Percentiles rank a stretch among this genome's conserved stretches.
These are phyloP conservation scores for Acrocephalus kingi DNA, from an alignment of 2,113 vertebrate species.

Conservation along the genomic window DNA sequence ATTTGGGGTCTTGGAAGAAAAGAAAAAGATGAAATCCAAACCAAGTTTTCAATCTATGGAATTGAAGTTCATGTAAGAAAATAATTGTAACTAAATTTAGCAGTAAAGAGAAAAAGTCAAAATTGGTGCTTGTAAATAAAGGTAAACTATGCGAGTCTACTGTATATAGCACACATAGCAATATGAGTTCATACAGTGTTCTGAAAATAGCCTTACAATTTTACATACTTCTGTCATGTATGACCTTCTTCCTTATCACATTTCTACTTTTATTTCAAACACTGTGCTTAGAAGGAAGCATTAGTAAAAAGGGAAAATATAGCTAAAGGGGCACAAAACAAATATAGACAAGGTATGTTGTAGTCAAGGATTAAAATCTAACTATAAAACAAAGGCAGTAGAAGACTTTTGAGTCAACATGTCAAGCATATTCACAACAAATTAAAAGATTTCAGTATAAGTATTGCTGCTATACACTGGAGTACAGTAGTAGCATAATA, in stretches of 20 bases:
- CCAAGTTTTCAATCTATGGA: not conserved
- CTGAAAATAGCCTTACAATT: not conserved
- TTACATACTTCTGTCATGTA: not conserved
- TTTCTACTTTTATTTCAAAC: not conserved
- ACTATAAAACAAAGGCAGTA: not conserved
- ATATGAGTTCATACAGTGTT: accelerated
- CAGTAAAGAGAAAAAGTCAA: not conserved
- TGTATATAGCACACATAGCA: accelerated
- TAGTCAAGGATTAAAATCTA: not conserved
- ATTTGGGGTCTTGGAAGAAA: not conserved
- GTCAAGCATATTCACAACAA: not conserved
- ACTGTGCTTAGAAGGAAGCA: not conserved
- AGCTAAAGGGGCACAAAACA: not conserved
- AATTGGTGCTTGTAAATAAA: not conserved
- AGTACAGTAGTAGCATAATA: not conserved
- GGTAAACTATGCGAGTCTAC: not conserved
- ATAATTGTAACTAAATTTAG: not conserved
- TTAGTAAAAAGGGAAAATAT: not conserved
- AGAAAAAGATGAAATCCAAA: not conserved
- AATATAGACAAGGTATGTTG: not conserved
- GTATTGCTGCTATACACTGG: accelerated
- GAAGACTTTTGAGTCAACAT: not conserved
- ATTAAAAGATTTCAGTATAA: not conserved
- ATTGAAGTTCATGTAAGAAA: not conserved
- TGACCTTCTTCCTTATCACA: not conserved